Conservation (phyloP, 1,140 invertebrate species). For the Drosophila arizonae region DNA sequence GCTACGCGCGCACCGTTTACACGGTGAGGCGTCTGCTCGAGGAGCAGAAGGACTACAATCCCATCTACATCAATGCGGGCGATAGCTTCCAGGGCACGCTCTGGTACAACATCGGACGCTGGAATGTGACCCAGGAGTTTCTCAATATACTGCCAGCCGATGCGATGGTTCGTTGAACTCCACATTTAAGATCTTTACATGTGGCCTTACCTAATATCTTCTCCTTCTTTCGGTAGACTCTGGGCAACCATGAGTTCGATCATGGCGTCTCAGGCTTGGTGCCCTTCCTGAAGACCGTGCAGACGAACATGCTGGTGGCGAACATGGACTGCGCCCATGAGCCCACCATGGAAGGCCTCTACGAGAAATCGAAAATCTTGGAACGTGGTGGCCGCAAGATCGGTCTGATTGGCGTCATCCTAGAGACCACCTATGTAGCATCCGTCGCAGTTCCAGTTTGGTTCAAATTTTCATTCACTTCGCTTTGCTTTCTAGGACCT, state of each 20-base stretch:
- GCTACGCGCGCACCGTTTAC: constrained; percentile 87
- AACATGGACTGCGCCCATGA: constrained; percentile 90
- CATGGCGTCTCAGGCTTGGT: constrained; percentile 88
- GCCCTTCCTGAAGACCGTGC: constrained; percentile 87
- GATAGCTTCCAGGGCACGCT: constrained; percentile 94
- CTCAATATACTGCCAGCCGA: constrained; percentile 90
- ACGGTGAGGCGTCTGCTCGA: constrained; percentile 84
- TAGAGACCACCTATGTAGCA: constrained; percentile 86
- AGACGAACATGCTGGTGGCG: constrained; percentile 87
- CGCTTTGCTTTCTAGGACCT: constrained; percentile 83
- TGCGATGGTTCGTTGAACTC: constrained; percentile 86
- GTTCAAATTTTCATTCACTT: background rate
- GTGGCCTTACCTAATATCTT: background rate
- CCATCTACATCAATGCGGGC: constrained; percentile 91
- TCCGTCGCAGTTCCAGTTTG: background rate
- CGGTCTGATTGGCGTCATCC: constrained; percentile 92
- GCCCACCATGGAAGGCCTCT: constrained; percentile 86
- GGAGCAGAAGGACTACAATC: constrained; percentile 85
- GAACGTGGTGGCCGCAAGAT: constrained; percentile 86
- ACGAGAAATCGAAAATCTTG: constrained; percentile 86
- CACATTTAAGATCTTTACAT: background rate
- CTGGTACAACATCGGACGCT: constrained; percentile 91
- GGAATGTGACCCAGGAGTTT: constrained; percentile 89
- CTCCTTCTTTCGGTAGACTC: constrained; percentile 84
- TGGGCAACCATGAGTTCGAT: constrained; percentile 96